Base-by-base conservation (phyloP, 1,140 invertebrate genomes). In the Micrasema longulum region DNA sequence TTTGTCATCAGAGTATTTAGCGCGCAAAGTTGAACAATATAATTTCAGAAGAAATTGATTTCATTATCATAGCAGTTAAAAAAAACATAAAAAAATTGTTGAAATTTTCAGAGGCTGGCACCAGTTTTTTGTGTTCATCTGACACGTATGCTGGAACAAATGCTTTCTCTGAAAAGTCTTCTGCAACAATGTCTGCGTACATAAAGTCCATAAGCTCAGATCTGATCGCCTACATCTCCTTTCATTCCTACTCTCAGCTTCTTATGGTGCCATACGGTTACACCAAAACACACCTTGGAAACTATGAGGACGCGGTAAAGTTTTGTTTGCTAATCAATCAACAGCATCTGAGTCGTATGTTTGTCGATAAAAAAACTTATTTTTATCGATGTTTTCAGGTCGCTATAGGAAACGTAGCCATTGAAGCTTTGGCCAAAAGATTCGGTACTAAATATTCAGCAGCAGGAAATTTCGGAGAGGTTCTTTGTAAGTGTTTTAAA, bases 111-210 rank as follows among this genome's bases (percentile, higher is more conserved):
- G 90, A 81, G 23, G 79, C 83, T 12, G 91, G 91, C 23, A 83
- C 89, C 0, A 91, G 88, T 62, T 79, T 66, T 0, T 79, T 87
- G 71, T 84, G 87, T 2, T 89, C 88, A 50, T 82, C 81, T 22
- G 84, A 90, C 78, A 88, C 86, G 20, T 94, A 88, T 77, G 87
- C 87, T 31, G 92, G 93, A 5, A 78, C 83, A 0, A 67, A 77
- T 0, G 84, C 90, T 0, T 91, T 90, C 76, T 92, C 91, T 5
- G 92, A 93, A 79, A 75, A 80, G 2, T 92, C 93, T 79, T 87
- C 86, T 6, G 77, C 76, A 11, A 79, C 85, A 0, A 80, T 91
- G 23, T 77, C 83, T 0, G 77, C 87, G n/a, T 88, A 84, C 62
- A 73, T 90, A 0, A 72, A 76, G 20, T 68, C 77, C 0, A 77